Conservation (phyloP, 2,113 vertebrate species). For the Axis porcinus region DNA sequence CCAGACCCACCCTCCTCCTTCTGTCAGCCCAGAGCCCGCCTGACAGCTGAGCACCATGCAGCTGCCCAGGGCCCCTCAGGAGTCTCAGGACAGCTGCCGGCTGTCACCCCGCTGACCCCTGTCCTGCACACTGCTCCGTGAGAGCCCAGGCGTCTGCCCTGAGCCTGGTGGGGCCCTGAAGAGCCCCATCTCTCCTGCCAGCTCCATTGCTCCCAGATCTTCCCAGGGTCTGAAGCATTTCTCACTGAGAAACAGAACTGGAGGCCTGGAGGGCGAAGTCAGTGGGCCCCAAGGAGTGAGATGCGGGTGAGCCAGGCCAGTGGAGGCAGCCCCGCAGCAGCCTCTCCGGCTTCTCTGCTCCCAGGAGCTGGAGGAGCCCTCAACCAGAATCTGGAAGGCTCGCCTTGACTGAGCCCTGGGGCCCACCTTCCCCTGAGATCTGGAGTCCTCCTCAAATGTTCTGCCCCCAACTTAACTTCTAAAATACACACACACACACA, state of each 20-base stretch:
- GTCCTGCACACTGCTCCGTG: neutral
- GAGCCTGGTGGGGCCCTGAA: neutral
- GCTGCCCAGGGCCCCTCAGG: conserved; percentile 11
- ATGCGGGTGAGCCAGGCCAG: neutral
- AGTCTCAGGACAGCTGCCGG: conserved; percentile 51
- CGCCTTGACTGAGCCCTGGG: neutral
- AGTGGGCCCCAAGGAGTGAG: neutral
- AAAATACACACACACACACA: neutral
- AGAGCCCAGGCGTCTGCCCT: neutral
- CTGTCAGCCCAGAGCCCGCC: neutral
- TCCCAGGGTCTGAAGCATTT: neutral
- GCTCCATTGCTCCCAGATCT: neutral
- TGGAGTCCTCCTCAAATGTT: neutral
- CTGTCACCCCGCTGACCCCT: neutral
- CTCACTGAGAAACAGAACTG: neutral
- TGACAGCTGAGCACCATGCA: conserved; percentile 53
- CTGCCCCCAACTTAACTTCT: neutral
- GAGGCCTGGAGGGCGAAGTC: neutral
- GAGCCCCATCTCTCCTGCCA: neutral
- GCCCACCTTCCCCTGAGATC: neutral
- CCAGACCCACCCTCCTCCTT: neutral
- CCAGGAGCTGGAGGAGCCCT: neutral
- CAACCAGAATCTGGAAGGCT: neutral
- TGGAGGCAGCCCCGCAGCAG: neutral
- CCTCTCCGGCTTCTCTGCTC: neutral